phyloP scores from a whole-genome alignment of 2,113 vertebrate genomes.

The Ceuthmochares aereus region DNA sequence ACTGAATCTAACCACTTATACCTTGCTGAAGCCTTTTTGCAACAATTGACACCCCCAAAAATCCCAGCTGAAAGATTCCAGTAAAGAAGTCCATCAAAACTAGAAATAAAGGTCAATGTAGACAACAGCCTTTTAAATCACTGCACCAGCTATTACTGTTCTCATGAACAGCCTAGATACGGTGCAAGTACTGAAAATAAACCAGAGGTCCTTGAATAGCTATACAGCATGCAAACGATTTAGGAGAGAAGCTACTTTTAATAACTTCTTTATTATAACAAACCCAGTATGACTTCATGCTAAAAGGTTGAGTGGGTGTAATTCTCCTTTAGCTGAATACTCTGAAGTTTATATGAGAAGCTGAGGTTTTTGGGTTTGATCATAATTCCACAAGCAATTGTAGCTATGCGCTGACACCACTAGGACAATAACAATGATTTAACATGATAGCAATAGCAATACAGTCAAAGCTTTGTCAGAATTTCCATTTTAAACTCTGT shows the following conservation, averaged over 20 bases:
- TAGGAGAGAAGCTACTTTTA: conserved; percentile 5
- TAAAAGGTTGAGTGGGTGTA: neutral
- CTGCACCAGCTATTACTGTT: neutral
- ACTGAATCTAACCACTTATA: neutral
- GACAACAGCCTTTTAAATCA: neutral
- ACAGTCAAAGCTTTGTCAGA: conserved; percentile 13
- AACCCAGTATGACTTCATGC: conserved; percentile 22
- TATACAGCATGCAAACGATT: neutral
- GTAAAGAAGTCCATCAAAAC: neutral
- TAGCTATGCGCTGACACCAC: conserved; percentile 25
- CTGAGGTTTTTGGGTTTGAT: neutral
- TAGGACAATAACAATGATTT: conserved; percentile 45
- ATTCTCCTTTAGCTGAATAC: neutral
- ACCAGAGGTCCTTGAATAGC: neutral
- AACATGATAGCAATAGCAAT: conserved; percentile 4
- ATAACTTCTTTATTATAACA: conserved; percentile 30
- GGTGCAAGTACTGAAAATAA: conserved; percentile 16
- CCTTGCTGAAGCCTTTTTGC: neutral
- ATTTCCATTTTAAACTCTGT: conserved; percentile 69
- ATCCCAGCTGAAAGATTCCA: neutral
- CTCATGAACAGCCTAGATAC: conserved; percentile 7
- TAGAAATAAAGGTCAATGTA: neutral
- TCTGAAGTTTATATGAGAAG: conserved; percentile 3
- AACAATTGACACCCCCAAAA: neutral
- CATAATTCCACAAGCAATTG: conserved; percentile 1